These are phyloP conservation scores for Ctenoplectra terminalis DNA, from an alignment of 1,140 invertebrate species.

Conservation along the genomic window DNA sequence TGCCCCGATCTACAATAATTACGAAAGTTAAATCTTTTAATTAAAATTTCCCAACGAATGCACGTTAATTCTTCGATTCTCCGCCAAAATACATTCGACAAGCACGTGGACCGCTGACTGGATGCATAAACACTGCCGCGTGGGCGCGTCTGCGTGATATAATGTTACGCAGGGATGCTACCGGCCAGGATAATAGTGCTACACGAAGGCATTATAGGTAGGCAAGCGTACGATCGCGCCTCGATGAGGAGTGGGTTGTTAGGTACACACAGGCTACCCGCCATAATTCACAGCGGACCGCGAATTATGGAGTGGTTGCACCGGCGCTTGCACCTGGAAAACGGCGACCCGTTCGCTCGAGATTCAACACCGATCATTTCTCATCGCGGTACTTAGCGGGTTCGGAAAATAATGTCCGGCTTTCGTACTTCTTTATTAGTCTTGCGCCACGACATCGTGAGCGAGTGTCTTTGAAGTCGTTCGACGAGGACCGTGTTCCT, in stretches of 20 bases:
- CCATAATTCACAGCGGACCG: constrained; percentile 61
- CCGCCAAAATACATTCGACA: background rate
- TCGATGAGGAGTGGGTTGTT: constrained; percentile 60
- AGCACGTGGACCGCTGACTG: background rate
- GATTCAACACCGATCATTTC: constrained; percentile 51
- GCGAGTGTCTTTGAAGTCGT: background rate
- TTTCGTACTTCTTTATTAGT: constrained; percentile 42
- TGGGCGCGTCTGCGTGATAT: constrained; percentile 44
- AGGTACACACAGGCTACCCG: constrained; percentile 48
- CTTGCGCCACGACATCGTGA: background rate
- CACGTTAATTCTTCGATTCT: background rate
- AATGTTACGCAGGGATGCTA: constrained; percentile 48
- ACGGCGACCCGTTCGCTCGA: constrained; percentile 20
- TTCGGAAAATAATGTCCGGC: constrained; percentile 34
- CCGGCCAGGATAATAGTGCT: constrained; percentile 43
- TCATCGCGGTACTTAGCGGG: constrained; percentile 53
- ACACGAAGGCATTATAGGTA: constrained; percentile 38
- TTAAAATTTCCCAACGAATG: background rate
- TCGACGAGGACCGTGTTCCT: background rate
- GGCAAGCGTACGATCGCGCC: constrained; percentile 20
- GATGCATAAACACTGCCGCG: constrained; percentile 15
- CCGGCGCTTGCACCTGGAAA: constrained; percentile 59
- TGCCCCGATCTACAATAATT: too few relatives aligned
- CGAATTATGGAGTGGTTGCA: constrained; percentile 66
- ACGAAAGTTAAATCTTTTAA: too few relatives aligned